phyloP scores from a whole-genome alignment of 2,888 invertebrate species.

The Lycocerus yunnanus region DNA sequence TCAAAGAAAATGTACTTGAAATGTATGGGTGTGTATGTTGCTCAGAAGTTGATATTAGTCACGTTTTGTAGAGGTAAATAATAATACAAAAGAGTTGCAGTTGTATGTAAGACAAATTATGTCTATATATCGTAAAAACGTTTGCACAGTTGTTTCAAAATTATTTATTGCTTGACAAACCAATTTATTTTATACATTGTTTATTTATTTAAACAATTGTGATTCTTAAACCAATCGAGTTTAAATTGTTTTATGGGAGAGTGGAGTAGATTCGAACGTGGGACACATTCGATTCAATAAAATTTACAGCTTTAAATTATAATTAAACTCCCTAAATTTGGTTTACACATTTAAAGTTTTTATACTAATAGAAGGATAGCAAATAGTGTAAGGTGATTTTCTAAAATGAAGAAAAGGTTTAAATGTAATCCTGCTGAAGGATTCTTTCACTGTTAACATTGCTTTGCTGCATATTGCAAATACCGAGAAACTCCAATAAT shows the following conservation, averaged over 20 bases:
- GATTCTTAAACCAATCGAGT: background rate
- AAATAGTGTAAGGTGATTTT: too few relatives aligned
- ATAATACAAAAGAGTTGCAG: background rate
- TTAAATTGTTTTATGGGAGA: background rate
- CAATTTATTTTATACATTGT: background rate
- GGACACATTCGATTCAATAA: background rate
- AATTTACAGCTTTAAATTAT: too few relatives aligned
- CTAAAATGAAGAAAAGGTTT: background rate
- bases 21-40: conserved; percentile 13
- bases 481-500: background rate
- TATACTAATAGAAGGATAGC: too few relatives aligned
- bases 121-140: conserved; percentile 2
- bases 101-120: background rate
- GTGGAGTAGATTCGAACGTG: background rate
- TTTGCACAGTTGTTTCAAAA: background rate
- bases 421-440: background rate
- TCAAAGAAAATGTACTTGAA: background rate
- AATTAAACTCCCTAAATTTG: too few relatives aligned
- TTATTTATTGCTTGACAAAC: background rate
- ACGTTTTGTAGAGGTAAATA: conserved; percentile 13
- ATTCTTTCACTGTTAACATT: background rate
- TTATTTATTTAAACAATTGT: background rate
- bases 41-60: conserved; percentile 16
- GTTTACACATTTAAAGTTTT: too few relatives aligned
- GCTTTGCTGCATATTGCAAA: background rate